phyloP scores from a whole-genome alignment of 1,140 invertebrate genomes.

The Hycleus cichorii region DNA sequence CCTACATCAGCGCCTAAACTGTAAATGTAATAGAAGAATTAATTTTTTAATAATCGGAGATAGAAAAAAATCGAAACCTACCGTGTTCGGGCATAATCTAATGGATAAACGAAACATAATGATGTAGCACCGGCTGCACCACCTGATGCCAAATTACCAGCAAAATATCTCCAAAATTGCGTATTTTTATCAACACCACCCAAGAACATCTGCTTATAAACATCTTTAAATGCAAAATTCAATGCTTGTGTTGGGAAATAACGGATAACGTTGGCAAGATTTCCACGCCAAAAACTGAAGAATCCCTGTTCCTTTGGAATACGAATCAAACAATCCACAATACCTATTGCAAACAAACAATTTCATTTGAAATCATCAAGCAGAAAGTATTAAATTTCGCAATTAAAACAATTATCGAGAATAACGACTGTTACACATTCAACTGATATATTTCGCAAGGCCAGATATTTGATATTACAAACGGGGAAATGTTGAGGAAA shows the following conservation, averaged over 20 bases:
- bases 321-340: slow-evolving; percentile 77
- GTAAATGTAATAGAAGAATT: slow-evolving; percentile 16
- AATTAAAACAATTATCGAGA: too few species aligned
- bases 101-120: slow-evolving; percentile 90
- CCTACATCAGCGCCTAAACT: slow-evolving; percentile 79
- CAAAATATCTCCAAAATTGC: slow-evolving; percentile 81
- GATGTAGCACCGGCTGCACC: slow-evolving; percentile 92
- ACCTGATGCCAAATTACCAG: slow-evolving; percentile 84
- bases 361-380: background rate
- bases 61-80: background rate
- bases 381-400: background rate
- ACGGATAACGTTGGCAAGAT: slow-evolving; percentile 85
- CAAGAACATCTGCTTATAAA: slow-evolving; percentile 78
- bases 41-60: background rate
- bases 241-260: slow-evolving; percentile 95
- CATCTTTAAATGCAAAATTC: slow-evolving; percentile 94
- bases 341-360: slow-evolving; percentile 52
- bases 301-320: slow-evolving; percentile 83
- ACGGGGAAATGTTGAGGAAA: too few species aligned
- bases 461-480: too few species aligned
- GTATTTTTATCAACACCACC: slow-evolving; percentile 80
- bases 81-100: slow-evolving; percentile 86
- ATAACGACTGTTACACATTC: too few species aligned
- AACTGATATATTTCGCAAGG: too few species aligned
- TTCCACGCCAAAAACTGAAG: slow-evolving; percentile 85